A percentile compares a stretch with the other conserved stretches of the same genome.
phyloP scores from a whole-genome alignment of 2,113 vertebrate species.

The Scomber colias region DNA sequence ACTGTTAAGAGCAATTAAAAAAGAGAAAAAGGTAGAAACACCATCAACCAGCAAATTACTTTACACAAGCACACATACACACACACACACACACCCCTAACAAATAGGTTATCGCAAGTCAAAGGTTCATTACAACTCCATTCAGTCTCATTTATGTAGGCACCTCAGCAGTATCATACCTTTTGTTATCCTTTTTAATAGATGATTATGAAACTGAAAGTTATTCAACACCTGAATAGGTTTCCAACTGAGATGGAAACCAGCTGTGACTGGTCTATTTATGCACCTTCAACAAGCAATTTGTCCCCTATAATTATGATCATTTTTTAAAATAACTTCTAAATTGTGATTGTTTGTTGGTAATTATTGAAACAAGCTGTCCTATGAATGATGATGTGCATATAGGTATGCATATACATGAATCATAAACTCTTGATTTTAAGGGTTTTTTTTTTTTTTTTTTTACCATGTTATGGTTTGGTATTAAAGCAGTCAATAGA shows the following conservation, averaged over 20 bases:
- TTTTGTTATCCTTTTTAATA: constrained; percentile 49
- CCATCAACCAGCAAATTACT: constrained; percentile 3
- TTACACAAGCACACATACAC: constrained; percentile 13
- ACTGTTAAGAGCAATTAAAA: background rate
- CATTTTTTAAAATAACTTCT: background rate
- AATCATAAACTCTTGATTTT: background rate
- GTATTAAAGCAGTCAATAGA: background rate
- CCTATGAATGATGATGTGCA: background rate
- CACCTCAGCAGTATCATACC: background rate
- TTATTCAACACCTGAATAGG: constrained; percentile 46
- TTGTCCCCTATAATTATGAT: constrained; percentile 11
- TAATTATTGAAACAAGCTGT: constrained; percentile 2
- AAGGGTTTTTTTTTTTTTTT: background rate
- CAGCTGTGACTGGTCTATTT: constrained; percentile 43
- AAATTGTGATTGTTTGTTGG: constrained; percentile 18
- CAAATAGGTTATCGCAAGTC: background rate
- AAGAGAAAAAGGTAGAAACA: background rate
- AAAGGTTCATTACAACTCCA: constrained; percentile 34
- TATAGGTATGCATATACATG: background rate
- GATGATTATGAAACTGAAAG: constrained; percentile 35
- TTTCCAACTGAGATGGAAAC: constrained; percentile 33
- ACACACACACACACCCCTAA: no score
- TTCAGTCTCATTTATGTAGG: constrained; percentile 35
- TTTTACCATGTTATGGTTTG: background rate
- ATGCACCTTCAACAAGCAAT: constrained; percentile 39